A percentile compares a stretch with the other conserved stretches of the same genome.
These are phyloP conservation scores for Pelodiscus sinensis DNA, from an alignment of 2,113 vertebrate genomes.

Conservation along the genomic window DNA sequence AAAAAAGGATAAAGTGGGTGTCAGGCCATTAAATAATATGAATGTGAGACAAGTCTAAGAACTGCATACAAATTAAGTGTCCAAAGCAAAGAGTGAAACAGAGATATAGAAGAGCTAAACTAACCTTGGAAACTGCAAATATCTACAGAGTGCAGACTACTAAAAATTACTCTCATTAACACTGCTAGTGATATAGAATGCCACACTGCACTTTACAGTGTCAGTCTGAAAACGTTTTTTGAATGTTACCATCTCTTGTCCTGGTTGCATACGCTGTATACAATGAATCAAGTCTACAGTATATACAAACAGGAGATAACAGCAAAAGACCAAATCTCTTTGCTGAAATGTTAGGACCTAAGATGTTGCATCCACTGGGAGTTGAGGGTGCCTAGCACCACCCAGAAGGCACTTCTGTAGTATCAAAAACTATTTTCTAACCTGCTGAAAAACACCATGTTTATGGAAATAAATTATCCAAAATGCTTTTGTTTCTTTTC, in stretches of 20 bases:
- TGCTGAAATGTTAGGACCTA: not conserved
- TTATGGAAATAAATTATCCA: not conserved
- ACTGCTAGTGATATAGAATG: not conserved
- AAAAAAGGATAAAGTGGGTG: not conserved
- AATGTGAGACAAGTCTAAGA: not conserved
- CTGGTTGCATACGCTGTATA: not conserved
- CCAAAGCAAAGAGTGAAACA: not conserved
- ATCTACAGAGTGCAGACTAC: not conserved
- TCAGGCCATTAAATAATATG: not conserved
- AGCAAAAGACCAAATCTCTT: not conserved
- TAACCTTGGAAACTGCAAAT: not conserved
- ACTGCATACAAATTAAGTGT: not conserved
- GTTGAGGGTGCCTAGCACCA: not conserved
- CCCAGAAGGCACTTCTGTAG: not conserved
- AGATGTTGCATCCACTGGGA: not conserved
- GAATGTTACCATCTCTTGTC: not conserved
- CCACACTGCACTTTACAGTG: not conserved
- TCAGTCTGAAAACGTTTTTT: not conserved
- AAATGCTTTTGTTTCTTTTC: not conserved
- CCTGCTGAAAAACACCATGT: not conserved
- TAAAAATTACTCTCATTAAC: not conserved
- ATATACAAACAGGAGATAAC: not conserved
- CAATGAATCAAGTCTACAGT: not conserved
- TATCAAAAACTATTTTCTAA: not conserved
- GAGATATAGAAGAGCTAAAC: not conserved